Base-by-base conservation (phyloP, 2,797 vertebrate genomes). In the Neoniphon sammara region DNA sequence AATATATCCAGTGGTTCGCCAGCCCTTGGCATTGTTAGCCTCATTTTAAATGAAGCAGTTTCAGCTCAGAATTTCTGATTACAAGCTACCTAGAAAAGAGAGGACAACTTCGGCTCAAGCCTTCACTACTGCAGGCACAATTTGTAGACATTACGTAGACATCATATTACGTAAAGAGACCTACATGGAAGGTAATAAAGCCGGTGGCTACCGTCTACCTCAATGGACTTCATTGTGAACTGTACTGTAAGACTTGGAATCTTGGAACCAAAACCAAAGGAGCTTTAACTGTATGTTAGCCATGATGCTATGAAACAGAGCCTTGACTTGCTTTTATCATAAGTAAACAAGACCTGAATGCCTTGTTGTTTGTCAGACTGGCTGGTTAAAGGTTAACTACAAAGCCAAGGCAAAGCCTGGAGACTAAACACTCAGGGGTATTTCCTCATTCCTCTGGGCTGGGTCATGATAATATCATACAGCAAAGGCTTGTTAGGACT, bases 321-420 rank as follows among this genome's bases (percentile, higher is more conserved):
- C 25, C 25, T 27, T 52, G 77, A 82, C 81, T 73, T 53, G 65
- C 64, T 84, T 87, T 92, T 92, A 93, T 94, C 91, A 71, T 55
- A 25, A 82, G 73, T 82, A 87, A 90, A 90, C 89, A 91, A 27
- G 81, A 71, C 73, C 73, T 81, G 78, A 77, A 70, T 69, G 83
- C 65, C 78, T 77, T 59, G 72, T 81, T 77, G 81, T 82, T 86
- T 78, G 73, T 73, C 66, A 84, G 81, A 83, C 80, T 18, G 77
- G 55, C 77, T 73, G 89, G 85, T 85, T 91, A 93, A 93, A 92
- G 87, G 88, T 92, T 89, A 92, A 94, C 91, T 85, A 89, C 83
- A 90, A 89, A 90, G 87, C 77, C 80, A 78, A 85, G 87, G 76
- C 87, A 58, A 87, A 81, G 82, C 79, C 61, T 36, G n/a, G 73